A percentile compares a stretch with the other conserved stretches of the same genome.
phyloP scores from a whole-genome alignment of 2,888 invertebrate genomes.

The Caenorhabditis uteleia region DNA sequence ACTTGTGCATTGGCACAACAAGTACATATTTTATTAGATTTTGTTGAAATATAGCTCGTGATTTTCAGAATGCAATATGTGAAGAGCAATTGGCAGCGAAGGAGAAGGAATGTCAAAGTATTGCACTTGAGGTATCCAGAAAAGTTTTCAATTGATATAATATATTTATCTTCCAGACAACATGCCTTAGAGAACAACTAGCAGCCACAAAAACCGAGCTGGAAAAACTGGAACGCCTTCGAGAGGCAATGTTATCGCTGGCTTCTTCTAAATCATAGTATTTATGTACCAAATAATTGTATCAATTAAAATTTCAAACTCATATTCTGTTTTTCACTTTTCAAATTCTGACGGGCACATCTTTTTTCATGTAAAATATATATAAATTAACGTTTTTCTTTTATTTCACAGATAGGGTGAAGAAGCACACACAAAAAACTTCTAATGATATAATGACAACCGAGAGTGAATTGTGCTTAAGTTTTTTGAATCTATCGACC shows the following conservation, averaged over 20 bases:
- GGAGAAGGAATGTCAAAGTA: slow-evolving; percentile 1
- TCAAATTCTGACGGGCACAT: not conserved
- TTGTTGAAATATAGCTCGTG: not conserved
- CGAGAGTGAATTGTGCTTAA: no score
- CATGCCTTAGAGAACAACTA: slow-evolving; percentile 5
- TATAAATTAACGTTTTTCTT: not conserved
- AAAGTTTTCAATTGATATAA: not conserved
- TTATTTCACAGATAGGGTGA: no score
- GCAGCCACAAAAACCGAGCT: slow-evolving; percentile 10
- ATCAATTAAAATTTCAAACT: not conserved
- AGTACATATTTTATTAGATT: no score
- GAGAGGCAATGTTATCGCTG: slow-evolving; percentile 25
- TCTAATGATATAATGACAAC: not conserved
- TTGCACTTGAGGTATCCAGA: not conserved
- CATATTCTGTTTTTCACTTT: not conserved
- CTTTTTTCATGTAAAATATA: slow-evolving; percentile 5
- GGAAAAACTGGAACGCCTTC: slow-evolving; percentile 14
- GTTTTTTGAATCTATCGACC: slow-evolving; percentile 1
- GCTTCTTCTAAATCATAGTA: slow-evolving; percentile 13
- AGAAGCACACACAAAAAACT: no score
- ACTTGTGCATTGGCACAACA: no score
- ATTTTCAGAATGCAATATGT: slow-evolving; percentile 19
- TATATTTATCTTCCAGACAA: not conserved
- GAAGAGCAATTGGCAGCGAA: slow-evolving; percentile 12
- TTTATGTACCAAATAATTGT: no score